phyloP scores from a whole-genome alignment of 2,888 invertebrate species.

The Patella pellucida region DNA sequence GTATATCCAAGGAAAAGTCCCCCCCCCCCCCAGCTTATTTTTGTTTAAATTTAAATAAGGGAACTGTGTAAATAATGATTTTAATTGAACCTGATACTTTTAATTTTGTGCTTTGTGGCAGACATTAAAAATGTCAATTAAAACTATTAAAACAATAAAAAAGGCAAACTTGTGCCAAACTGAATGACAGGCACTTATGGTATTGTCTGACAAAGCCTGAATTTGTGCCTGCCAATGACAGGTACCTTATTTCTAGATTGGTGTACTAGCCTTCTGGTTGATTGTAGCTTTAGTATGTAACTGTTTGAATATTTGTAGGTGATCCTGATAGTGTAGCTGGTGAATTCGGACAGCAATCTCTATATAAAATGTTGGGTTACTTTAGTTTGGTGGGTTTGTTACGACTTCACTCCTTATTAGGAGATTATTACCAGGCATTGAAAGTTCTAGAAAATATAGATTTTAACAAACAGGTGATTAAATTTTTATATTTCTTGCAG shows the following conservation, averaged over 20 bases:
- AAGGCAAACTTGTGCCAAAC: neutral
- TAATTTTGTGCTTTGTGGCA: too few species aligned
- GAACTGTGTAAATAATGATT: too few species aligned
- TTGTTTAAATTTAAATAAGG: too few species aligned
- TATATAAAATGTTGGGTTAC: constrained; percentile 99
- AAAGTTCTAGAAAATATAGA: constrained; percentile 76
- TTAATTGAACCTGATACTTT: too few species aligned
- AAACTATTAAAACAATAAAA: neutral
- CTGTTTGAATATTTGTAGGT: constrained; percentile 49
- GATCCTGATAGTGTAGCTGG: constrained; percentile 91
- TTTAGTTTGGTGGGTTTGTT: constrained; percentile 96
- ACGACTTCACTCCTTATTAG: constrained; percentile 93
- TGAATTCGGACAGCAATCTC: constrained; percentile 93
- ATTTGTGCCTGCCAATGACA: too few species aligned
- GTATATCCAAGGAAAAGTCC: too few species aligned
- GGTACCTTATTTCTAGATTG: too few species aligned
- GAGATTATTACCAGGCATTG: constrained; percentile 98
- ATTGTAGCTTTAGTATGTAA: neutral
- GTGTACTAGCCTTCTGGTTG: neutral
- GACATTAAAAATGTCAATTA: neutral
- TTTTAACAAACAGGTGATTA: constrained; percentile 86
- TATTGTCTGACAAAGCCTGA: too few species aligned
- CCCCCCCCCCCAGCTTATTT: too few species aligned
- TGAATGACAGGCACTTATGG: neutral
- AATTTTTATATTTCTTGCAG: too few species aligned